A percentile compares a stretch with the other conserved stretches of the same genome.
These are phyloP conservation scores for Machimus rusticus DNA, from an alignment of 2,888 invertebrate species.

Conservation along the genomic window DNA sequence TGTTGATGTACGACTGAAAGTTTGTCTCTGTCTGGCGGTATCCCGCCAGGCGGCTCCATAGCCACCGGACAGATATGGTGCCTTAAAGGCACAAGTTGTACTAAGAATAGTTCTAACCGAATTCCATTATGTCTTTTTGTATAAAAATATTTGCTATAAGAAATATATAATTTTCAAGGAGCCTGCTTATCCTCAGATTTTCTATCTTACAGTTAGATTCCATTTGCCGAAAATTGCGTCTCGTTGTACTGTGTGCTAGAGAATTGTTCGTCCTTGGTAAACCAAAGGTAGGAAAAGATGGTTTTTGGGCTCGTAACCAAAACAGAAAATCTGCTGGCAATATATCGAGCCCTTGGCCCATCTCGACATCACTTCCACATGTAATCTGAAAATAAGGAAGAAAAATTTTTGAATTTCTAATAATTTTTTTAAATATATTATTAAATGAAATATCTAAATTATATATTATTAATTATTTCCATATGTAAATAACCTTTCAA, in stretches of 20 bases:
- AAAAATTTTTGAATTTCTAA: background rate
- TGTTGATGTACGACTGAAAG: conserved; percentile 55
- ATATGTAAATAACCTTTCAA: too few relatives aligned
- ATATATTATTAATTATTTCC: too few relatives aligned
- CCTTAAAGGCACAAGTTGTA: conserved; percentile 52
- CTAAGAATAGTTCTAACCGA: conserved; percentile 55
- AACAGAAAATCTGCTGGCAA: conserved; percentile 52
- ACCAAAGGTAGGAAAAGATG: conserved; percentile 51
- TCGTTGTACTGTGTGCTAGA: conserved; percentile 43
- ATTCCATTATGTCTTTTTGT: conserved; percentile 61
- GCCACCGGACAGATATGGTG: conserved; percentile 53
- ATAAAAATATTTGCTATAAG: conserved; percentile 57
- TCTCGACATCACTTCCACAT: conserved; percentile 54
- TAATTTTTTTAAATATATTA: too few relatives aligned
- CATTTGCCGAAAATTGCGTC: conserved; percentile 45
- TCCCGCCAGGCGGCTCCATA: conserved; percentile 61
- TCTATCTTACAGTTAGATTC: conserved; percentile 28
- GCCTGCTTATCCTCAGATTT: background rate
- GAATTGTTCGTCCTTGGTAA: conserved; percentile 47
- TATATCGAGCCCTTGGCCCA: conserved; percentile 55
- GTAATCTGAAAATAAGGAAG: conserved; percentile 50
- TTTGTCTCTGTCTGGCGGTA: conserved; percentile 59
- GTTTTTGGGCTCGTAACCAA: conserved; percentile 53
- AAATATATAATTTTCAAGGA: background rate
- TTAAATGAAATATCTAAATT: too few relatives aligned